A percentile compares a stretch with the other conserved stretches of the same genome.
These are phyloP conservation scores for Poecilia wingei DNA, from an alignment of 2,797 vertebrate genomes.

Conservation along the genomic window DNA sequence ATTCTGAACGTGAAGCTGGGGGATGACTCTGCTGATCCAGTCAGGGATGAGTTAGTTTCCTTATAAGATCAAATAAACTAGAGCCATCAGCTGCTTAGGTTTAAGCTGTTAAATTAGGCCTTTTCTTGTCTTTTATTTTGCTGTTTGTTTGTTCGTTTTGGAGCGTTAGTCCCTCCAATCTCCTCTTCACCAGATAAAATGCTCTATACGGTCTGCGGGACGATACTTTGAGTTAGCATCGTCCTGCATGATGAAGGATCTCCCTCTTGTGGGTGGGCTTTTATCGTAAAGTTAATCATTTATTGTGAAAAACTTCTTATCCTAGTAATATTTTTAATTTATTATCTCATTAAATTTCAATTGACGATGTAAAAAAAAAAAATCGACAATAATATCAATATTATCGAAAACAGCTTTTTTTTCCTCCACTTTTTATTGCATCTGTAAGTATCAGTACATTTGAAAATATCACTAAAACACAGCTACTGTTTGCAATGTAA, in stretches of 20 bases:
- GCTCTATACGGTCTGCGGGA: neutral
- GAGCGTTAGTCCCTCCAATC: neutral
- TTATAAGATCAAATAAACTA: slow-evolving; percentile 1
- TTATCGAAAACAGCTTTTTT: no score
- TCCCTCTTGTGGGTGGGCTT: neutral
- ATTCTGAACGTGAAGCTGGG: slow-evolving; percentile 4
- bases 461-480: no score
- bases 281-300: no score
- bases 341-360: no score
- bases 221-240: neutral
- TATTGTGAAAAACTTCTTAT: no score
- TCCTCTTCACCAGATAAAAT: neutral
- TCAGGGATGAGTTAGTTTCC: slow-evolving; percentile 20
- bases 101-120: neutral
- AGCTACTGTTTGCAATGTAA: no score
- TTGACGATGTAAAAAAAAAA: no score
- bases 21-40: slow-evolving; percentile 20
- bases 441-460: no score
- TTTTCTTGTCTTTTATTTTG: neutral
- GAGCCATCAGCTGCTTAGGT: neutral
- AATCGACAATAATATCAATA: no score
- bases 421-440: no score
- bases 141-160: neutral
- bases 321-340: no score
- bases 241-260: neutral